Base-by-base conservation (phyloP, 2,113 vertebrate genomes). In the Cavia porcellus region DNA sequence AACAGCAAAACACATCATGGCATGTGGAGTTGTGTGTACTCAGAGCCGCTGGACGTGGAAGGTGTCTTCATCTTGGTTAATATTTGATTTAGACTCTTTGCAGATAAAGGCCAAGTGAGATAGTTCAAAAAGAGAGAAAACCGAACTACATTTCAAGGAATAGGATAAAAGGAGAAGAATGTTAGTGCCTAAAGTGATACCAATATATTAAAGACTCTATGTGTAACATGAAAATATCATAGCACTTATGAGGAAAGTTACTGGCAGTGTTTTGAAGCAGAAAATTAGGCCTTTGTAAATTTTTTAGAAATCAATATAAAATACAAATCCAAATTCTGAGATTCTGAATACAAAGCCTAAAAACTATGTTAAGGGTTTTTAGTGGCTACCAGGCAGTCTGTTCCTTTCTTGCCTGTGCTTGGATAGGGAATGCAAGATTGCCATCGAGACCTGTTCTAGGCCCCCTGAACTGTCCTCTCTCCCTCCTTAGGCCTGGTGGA, bases 61-160 rank as follows among this genome's bases (percentile, higher is more conserved):
- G 20, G 10, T 38, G 50, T 47, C 90, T 92, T 93, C 61, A 72
- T 82, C 90, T 96, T 66, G 45, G 55, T 94, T 96, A 95, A 84
- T 84, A 89, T 94, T 94, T 95, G 61, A 96, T 89, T 90, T 82
- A 72, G 93, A 7, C 12, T 95, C 52, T 74, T 94, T 84, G 50
- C 62, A 79, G 28, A n/a, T 59, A 79, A 89, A 95, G 77, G 28
- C 22, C 92, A 92, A 84, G 61, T 81, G n/a, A 80, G 32, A 42
- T 38, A 66, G 19, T 89, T 28, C 70, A 89, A 30, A 81, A 42
- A 87, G 38, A 66, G 5, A 68, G 50, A 84, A 83, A 95, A 92
- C 15, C 14, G 79, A 97, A 77, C 2, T 24, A 35, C 20, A 4
- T 57, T 83, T 55, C 1, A 93, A 93, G 57, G 24, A 93, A 52